Evolutionary conservation across 2,113 vertebrate species (phyloP).

Genomic region (Daubentonia madagascariensis): DNA sequence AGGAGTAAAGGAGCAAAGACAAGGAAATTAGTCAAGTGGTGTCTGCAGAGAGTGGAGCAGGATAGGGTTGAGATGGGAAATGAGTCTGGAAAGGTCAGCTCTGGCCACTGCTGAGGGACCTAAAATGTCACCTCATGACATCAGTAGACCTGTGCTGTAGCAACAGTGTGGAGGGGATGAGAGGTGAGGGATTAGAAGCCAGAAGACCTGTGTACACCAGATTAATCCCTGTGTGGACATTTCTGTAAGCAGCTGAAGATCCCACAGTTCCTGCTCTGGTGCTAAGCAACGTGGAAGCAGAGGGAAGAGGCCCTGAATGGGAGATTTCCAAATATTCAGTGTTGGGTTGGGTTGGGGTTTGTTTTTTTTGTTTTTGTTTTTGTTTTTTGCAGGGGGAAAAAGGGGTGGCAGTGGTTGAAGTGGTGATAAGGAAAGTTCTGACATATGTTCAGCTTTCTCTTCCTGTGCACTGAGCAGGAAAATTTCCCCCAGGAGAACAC

Average conservation of each 20-base stretch:
- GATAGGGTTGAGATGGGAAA: not conserved
- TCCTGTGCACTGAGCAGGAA: not conserved
- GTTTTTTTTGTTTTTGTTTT: too few species aligned
- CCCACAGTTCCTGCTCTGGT: not conserved
- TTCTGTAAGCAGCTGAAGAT: not conserved
- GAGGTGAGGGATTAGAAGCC: not conserved
- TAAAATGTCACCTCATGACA: not conserved
- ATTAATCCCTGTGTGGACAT: not conserved
- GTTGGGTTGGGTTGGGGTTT: not conserved
- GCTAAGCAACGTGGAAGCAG: not conserved
- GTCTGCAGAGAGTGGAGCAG: not conserved
- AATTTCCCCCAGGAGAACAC: slow-evolving; percentile 48
- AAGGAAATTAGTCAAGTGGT: not conserved
- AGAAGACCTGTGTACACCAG: not conserved
- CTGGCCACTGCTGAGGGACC: not conserved
- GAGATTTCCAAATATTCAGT: not conserved
- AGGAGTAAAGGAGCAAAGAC: not conserved
- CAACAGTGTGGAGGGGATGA: not conserved
- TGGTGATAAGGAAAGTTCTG: not conserved
- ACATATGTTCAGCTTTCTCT: slow-evolving; percentile 25
- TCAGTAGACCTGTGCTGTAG: not conserved
- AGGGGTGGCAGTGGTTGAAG: not conserved
- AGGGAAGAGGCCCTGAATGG: not conserved
- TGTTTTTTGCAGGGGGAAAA: not conserved
- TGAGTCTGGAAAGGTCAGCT: not conserved